Percentiles rank a stretch among this genome's conserved stretches.
Evolutionary conservation across 2,888 invertebrate genomes (phyloP).

Genomic region (Sussaba pulchella): DNA sequence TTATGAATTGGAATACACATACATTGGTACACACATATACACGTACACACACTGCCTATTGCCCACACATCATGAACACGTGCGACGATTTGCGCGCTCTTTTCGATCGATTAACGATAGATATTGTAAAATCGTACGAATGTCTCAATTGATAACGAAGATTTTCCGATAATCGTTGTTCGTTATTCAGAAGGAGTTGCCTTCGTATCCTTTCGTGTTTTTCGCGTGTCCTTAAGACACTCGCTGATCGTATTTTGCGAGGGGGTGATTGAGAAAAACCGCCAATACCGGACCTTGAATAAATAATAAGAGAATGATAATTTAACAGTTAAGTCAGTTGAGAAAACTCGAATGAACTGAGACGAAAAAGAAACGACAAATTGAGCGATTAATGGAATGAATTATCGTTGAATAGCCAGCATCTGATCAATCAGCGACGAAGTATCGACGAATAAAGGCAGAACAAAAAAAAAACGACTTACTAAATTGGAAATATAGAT

Average conservation of each 20-base stretch:
- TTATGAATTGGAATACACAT: conserved; percentile 25
- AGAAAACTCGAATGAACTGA: conserved; percentile 52
- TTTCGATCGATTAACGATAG: not conserved
- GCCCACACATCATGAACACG: not conserved
- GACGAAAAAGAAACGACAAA: conserved; percentile 36
- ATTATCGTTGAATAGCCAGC: conserved; percentile 32
- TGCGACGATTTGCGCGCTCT: not conserved
- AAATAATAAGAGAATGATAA: conserved; percentile 10
- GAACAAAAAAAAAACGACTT: not conserved
- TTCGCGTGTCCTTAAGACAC: conserved; percentile 1
- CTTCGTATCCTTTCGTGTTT: not conserved
- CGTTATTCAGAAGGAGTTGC: not conserved
- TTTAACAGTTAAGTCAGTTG: conserved; percentile 40
- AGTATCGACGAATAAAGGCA: not conserved
- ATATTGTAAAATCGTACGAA: conserved; percentile 6
- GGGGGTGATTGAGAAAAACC: conserved; percentile 31
- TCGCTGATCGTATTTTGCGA: not conserved
- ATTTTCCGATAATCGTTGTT: conserved; percentile 23
- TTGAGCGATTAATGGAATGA: conserved; percentile 2
- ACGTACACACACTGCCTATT: not conserved
- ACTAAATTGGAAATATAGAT: not conserved
- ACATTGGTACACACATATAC: conserved; percentile 31
- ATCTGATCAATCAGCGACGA: conserved; percentile 11
- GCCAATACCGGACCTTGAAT: conserved; percentile 49
- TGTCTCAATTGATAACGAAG: conserved; percentile 21